Evolutionary conservation across 2,888 invertebrate species (phyloP).

Genomic region (Habrosyne pyritoides): DNA sequence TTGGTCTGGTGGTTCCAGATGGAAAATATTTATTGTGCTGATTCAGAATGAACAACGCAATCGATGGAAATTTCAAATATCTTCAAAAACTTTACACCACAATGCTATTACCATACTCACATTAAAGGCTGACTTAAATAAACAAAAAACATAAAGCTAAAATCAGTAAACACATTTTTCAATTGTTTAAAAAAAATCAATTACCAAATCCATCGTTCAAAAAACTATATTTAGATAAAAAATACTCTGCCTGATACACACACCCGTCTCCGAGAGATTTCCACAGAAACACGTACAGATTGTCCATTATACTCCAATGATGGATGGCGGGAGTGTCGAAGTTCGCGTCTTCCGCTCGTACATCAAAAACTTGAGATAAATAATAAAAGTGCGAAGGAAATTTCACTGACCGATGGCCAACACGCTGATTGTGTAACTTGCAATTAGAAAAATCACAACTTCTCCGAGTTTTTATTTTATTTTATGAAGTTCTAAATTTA

Average conservation of each 20-base stretch:
- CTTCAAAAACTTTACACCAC: too few relatives aligned
- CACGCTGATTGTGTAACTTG: neutral
- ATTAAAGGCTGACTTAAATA: too few relatives aligned
- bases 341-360: conserved; percentile 3
- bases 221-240: neutral
- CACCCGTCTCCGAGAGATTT: neutral
- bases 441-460: neutral
- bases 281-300: neutral
- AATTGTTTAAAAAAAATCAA: too few relatives aligned
- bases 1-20: too few relatives aligned
- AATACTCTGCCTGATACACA: neutral
- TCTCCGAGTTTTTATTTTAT: neutral
- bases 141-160: too few relatives aligned
- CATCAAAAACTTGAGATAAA: conserved; percentile 3
- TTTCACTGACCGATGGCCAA: conserved; percentile 3
- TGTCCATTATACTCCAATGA: conserved; percentile 1
- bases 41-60: too few relatives aligned
- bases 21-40: too few relatives aligned
- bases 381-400: conserved; percentile 11
- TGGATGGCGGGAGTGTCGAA: neutral
- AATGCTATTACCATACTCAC: too few relatives aligned
- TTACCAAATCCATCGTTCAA: neutral
- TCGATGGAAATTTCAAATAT: too few relatives aligned
- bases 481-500: too few relatives aligned
- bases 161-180: too few relatives aligned